A percentile compares a stretch with the other conserved stretches of the same genome.
Evolutionary conservation across 2,113 vertebrate genomes (phyloP).

Genomic region (Sterrhoptilus dennistouni): DNA sequence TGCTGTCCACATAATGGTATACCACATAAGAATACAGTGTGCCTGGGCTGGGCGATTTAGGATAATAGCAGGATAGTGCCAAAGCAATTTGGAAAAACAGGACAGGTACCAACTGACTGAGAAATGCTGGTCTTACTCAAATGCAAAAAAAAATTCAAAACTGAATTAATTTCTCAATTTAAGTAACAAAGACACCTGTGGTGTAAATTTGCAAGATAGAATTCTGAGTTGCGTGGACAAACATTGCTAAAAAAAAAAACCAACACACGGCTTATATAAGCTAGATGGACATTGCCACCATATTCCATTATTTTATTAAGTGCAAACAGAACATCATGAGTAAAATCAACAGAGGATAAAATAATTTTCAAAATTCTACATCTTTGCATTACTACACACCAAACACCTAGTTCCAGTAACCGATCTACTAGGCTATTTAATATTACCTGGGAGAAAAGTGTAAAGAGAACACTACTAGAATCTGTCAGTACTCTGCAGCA

Average conservation of each 20-base stretch:
- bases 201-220: not conserved
- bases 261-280: not conserved
- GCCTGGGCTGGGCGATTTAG: not conserved
- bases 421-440: not conserved
- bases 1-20: not conserved
- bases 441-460: not conserved
- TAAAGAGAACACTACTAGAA: not conserved
- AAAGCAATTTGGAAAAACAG: not conserved
- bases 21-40: not conserved
- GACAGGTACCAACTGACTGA: not conserved
- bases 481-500: not conserved
- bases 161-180: not conserved
- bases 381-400: not conserved
- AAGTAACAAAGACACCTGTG: not conserved
- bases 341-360: not conserved
- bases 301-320: not conserved
- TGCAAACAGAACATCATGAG: not conserved
- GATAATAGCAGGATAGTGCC: not conserved
- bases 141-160: rapidly evolving
- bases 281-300: not conserved
- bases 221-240: not conserved
- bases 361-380: not conserved
- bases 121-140: not conserved
- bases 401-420: not conserved
- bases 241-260: not conserved